Conservation (phyloP, 1,140 invertebrate species). For the Lasioglossum baleicum region DNA sequence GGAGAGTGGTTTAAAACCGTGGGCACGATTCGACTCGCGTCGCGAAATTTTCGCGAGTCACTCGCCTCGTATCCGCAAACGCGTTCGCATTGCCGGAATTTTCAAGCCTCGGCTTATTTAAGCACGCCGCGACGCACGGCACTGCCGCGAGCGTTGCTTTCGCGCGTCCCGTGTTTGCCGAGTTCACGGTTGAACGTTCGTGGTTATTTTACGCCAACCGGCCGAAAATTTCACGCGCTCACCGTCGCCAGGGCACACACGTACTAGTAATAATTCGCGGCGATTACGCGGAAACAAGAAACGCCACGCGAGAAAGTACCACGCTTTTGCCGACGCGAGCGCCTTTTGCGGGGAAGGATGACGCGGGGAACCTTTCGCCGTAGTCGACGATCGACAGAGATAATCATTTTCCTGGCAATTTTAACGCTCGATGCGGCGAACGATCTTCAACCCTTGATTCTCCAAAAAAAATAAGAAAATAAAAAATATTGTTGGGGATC, state of each 20-base stretch:
- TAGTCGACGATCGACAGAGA: background rate
- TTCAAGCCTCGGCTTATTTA: constrained; percentile 1
- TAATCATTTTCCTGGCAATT: too few relatives aligned
- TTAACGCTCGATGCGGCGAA: too few relatives aligned
- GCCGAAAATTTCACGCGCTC: constrained; percentile 1
- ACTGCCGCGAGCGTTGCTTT: background rate
- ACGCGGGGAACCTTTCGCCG: too few relatives aligned
- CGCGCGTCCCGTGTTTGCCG: constrained; percentile 27
- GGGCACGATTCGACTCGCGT: constrained; percentile 13
- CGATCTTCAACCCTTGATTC: too few relatives aligned
- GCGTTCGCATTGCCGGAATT: constrained; percentile 8
- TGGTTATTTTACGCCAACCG: constrained; percentile 7
- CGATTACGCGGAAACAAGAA: constrained; percentile 23
- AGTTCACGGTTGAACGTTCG: constrained; percentile 13
- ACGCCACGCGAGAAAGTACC: background rate
- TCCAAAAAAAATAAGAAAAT: too few relatives aligned
- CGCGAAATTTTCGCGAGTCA: constrained; percentile 14
- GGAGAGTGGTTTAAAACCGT: background rate
- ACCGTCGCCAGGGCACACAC: background rate
- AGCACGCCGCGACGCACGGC: background rate
- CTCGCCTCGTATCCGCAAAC: background rate
- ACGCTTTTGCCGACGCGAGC: background rate
- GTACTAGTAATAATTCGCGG: constrained; percentile 2
- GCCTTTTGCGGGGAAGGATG: background rate
- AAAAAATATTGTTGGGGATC: too few relatives aligned